Base-by-base conservation (phyloP, 2,113 vertebrate species). In the Myanophis thanlyinensis region DNA sequence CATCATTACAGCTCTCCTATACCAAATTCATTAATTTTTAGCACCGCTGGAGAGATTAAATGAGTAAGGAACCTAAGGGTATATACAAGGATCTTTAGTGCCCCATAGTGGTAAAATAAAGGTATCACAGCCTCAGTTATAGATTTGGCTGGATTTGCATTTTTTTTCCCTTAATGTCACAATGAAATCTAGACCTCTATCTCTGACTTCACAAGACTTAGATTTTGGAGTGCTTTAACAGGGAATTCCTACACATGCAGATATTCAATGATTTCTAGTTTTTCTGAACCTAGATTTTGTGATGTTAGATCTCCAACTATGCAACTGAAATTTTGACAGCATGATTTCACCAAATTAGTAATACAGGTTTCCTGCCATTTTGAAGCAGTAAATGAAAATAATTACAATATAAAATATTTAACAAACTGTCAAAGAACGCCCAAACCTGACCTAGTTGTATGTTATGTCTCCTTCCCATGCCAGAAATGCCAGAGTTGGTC, bases 1-100 rank as follows among this genome's bases (percentile, higher is more conserved):
- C 94, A 59, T 44, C n/a, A 1, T 94, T 93, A 89, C 88, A 93
- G 92, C 90, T 93, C 93, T 93, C 94, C 91, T 94, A 92, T 94
- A 93, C 87, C 89, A 93, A 0, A 11, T 95, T 96, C 95, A 59
- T 95, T 97, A 95, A 95, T 94, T 96, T 95, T 95, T 93, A 97
- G 95, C 90, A 89, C 85, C 52, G 15, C 44, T 0, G 0, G 51
- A 88, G 93, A 87, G 59, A 85, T 51, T 93, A 91, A 84, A 27
- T 30, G 87, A 62, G 0, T 2, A 56, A 30, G 73, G 49, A 54
- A 87, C 25, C 91, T 49, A 30, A 23, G 47, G 48, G n/a, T 18
- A 18, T 2, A 0, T 96, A 85, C 90, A 0, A 0, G 0, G 1
- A 91, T 88, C 94, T 96, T 89, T 73, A 0, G 95, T 93, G 91